phyloP scores from a whole-genome alignment of 1,140 invertebrate species.

The Cydia strobilella region DNA sequence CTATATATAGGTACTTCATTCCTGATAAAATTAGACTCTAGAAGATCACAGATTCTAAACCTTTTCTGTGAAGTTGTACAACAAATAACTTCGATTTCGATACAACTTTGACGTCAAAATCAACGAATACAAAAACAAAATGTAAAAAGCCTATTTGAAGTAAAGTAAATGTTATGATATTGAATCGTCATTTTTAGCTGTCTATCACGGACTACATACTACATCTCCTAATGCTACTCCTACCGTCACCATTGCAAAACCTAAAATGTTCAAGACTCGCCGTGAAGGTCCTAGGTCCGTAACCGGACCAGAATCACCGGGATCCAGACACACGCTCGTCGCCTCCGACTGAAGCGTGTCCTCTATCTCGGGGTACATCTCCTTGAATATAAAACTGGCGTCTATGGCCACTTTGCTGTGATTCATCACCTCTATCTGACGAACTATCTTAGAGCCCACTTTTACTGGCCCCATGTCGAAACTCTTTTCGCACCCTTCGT shows the following conservation, averaged over 20 bases:
- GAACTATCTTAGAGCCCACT: constrained; percentile 65
- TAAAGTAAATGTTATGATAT: too few species aligned
- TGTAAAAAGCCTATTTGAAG: too few species aligned
- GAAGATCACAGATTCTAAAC: too few species aligned
- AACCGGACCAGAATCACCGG: constrained; percentile 37
- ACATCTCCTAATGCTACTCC: too few species aligned
- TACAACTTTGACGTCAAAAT: too few species aligned
- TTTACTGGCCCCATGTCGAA: constrained; percentile 70
- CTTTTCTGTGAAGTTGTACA: too few species aligned
- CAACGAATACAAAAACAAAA: too few species aligned
- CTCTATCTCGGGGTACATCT: constrained; percentile 58
- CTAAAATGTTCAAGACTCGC: constrained; percentile 40
- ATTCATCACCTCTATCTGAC: constrained; percentile 73
- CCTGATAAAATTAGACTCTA: too few species aligned
- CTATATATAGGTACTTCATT: too few species aligned
- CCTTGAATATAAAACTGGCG: constrained; percentile 63
- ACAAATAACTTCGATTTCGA: too few species aligned
- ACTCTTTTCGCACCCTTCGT: constrained; percentile 73
- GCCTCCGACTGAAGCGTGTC: constrained; percentile 60
- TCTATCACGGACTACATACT: too few species aligned
- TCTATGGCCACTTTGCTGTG: constrained; percentile 72
- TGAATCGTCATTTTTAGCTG: too few species aligned
- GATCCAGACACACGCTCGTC: constrained; percentile 64
- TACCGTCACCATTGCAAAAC: neutral
- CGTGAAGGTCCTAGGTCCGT: constrained; percentile 50